These are phyloP conservation scores for Sisor rabdophorus DNA, from an alignment of 2,113 vertebrate species.

Conservation along the genomic window DNA sequence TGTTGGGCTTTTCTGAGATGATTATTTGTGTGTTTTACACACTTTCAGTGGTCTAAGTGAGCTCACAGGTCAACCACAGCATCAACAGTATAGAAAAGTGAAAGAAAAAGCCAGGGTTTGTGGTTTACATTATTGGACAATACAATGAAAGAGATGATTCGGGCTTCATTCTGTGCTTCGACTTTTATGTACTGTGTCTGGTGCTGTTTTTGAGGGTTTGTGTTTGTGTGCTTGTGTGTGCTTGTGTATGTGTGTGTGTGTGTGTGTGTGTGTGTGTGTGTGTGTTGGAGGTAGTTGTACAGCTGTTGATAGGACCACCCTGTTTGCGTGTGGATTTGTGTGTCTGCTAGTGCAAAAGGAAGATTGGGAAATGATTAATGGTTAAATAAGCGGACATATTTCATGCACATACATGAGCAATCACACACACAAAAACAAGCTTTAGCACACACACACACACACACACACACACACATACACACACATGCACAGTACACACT, in stretches of 20 bases:
- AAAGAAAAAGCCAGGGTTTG: background rate
- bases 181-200: slow-evolving; percentile 5
- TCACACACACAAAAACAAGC: background rate
- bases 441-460: background rate
- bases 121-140: slow-evolving; percentile 14
- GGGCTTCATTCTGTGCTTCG: background rate
- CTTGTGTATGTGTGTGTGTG: slow-evolving; percentile 13
- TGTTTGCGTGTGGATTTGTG: slow-evolving; percentile 38
- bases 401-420: slow-evolving; percentile 9
- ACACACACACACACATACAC: slow-evolving; percentile 5
- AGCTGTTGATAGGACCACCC: slow-evolving; percentile 64
- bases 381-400: slow-evolving; percentile 31
- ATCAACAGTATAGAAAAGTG: slow-evolving; percentile 9
- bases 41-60: slow-evolving; percentile 13
- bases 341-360: slow-evolving; percentile 3
- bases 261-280: background rate
- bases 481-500: slow-evolving; percentile 17
- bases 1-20: background rate
- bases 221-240: slow-evolving; percentile 2
- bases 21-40: background rate
- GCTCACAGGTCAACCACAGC: background rate
- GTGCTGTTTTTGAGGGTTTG: background rate
- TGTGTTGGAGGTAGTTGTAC: slow-evolving; percentile 4
- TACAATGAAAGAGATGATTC: slow-evolving; percentile 21
- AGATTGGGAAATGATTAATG: slow-evolving; percentile 39